These are phyloP conservation scores for Cnemophilus loriae DNA, from an alignment of 2,113 vertebrate species.

Conservation along the genomic window DNA sequence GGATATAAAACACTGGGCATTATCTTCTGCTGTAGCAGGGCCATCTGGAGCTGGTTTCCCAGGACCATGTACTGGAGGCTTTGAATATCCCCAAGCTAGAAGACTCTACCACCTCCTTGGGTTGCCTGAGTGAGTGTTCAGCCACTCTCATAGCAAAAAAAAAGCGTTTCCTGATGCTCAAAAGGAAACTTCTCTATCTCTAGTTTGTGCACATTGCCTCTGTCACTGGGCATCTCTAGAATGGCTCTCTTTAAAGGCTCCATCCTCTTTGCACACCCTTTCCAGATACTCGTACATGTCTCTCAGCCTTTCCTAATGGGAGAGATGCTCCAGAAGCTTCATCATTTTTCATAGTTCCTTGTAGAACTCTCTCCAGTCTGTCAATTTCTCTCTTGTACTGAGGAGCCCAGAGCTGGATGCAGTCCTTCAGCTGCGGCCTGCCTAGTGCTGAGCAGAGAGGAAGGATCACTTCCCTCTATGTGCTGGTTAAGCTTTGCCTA, in stretches of 20 bases:
- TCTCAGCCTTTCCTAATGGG: neutral
- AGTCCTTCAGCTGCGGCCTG: neutral
- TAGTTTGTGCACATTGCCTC: rapidly evolving
- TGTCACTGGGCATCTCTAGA: neutral
- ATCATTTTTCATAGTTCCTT: neutral
- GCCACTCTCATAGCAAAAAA: neutral
- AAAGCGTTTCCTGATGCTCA: neutral
- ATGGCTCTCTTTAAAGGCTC: neutral
- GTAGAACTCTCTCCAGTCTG: neutral
- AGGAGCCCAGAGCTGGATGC: neutral
- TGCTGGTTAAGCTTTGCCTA: neutral
- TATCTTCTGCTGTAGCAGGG: neutral
- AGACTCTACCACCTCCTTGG: neutral
- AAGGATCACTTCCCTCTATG: neutral
- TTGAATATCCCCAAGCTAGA: neutral
- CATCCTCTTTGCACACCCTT: rapidly evolving
- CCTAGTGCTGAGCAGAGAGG: neutral
- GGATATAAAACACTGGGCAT: neutral
- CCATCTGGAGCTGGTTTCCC: rapidly evolving
- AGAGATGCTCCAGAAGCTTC: neutral
- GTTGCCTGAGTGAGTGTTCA: neutral
- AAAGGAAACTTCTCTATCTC: neutral
- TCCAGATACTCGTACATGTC: neutral
- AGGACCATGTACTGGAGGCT: neutral
- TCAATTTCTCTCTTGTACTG: neutral